Evolutionary conservation across 2,888 invertebrate species (phyloP).

Genomic region (Tenthredo notha): DNA sequence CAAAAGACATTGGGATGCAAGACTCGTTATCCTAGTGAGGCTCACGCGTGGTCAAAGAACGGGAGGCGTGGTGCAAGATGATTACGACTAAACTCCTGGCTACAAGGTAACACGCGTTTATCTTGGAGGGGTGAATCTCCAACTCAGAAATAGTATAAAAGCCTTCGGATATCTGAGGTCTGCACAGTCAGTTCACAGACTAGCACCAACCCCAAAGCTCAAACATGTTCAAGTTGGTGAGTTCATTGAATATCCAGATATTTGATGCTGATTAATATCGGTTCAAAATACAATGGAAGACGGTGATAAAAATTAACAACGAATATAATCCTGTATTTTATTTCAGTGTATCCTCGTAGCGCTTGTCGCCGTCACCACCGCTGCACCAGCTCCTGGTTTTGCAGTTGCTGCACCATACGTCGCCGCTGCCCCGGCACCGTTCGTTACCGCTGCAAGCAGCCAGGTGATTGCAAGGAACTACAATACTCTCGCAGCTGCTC

Average conservation of each 20-base stretch:
- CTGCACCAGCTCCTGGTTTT: conserved; percentile 61
- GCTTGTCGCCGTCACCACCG: conserved; percentile 73
- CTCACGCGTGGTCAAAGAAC: too few relatives aligned
- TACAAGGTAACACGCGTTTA: not conserved
- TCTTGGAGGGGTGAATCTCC: conserved; percentile 38
- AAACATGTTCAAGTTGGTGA: conserved; percentile 48
- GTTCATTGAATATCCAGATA: not conserved
- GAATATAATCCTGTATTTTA: not conserved
- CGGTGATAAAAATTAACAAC: not conserved
- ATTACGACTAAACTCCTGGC: not conserved
- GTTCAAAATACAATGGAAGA: not conserved
- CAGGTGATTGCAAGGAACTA: conserved; percentile 84
- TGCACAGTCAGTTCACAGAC: conserved; percentile 22
- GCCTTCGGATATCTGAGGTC: not conserved
- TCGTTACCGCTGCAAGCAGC: conserved; percentile 85
- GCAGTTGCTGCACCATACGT: conserved; percentile 64
- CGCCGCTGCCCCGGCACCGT: conserved; percentile 73
- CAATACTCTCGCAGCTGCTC: conserved; percentile 81
- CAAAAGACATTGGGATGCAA: conserved; percentile 28
- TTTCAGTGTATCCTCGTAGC: conserved; percentile 75
- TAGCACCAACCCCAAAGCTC: not conserved
- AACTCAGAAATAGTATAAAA: not conserved
- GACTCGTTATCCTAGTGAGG: not conserved
- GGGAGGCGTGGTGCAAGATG: conserved; percentile 43
- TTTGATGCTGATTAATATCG: not conserved